Evolutionary conservation across 2,113 vertebrate genomes (phyloP).

Genomic region (Heteronetta atricapilla): DNA sequence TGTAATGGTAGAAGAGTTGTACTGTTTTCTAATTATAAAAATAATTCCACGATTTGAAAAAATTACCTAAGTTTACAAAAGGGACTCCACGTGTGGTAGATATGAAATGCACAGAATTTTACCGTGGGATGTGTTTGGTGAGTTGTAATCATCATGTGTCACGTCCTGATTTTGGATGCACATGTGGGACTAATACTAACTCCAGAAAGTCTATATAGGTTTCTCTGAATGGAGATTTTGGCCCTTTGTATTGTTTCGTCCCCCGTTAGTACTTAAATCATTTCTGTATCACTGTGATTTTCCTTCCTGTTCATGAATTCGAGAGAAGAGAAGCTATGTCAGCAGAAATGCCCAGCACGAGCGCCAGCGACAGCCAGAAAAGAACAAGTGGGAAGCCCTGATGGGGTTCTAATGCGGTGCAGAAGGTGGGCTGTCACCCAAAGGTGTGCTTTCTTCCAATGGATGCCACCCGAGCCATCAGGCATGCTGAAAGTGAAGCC

Average conservation of each 20-base stretch:
- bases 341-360: not conserved
- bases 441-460: not conserved
- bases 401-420: not conserved
- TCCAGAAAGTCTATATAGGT: not conserved
- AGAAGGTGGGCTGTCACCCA: not conserved
- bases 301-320: not conserved
- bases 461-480: not conserved
- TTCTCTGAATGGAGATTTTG: not conserved
- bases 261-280: not conserved
- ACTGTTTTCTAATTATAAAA: not conserved
- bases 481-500: slow-evolving; percentile 3
- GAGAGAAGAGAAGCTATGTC: not conserved
- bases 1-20: not conserved
- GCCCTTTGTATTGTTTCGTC: not conserved
- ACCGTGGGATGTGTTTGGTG: not conserved
- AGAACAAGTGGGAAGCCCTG: not conserved
- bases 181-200: not conserved
- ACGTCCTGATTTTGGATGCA: not conserved
- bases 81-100: not conserved
- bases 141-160: not conserved
- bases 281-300: not conserved
- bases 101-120: not conserved
- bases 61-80: not conserved
- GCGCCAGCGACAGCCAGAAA: not conserved
- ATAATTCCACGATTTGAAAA: not conserved